Evolutionary conservation across 2,888 invertebrate genomes (phyloP).

Genomic region (Yponomeuta malinellus): DNA sequence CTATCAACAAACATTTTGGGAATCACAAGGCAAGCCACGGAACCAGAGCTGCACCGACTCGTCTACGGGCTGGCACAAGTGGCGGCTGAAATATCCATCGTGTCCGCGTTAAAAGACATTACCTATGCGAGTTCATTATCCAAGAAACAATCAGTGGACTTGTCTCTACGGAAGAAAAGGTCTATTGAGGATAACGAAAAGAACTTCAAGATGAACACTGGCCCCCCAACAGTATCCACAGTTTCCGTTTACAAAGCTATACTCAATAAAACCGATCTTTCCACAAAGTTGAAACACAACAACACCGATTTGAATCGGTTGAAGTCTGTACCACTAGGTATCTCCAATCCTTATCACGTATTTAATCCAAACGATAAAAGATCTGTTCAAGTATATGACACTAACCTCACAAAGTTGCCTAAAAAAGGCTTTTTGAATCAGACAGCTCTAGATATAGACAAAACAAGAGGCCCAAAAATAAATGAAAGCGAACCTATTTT

Average conservation of each 20-base stretch:
- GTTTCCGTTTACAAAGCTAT: conserved; percentile 44
- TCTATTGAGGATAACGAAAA: conserved; percentile 23
- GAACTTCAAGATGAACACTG: not conserved
- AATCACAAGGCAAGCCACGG: conserved; percentile 61
- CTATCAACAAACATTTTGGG: conserved; percentile 60
- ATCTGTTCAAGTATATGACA: conserved; percentile 40
- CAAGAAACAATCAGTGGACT: conserved; percentile 64
- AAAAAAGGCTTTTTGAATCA: conserved; percentile 62
- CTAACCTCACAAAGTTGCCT: conserved; percentile 16
- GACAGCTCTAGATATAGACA: conserved; percentile 55
- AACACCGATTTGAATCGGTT: conserved; percentile 17
- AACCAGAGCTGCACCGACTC: conserved; percentile 63
- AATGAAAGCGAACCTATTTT: conserved; percentile 50
- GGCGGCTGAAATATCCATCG: conserved; percentile 64
- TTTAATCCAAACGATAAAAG: conserved; percentile 41
- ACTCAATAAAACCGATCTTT: conserved; percentile 41
- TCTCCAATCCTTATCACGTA: conserved; percentile 46
- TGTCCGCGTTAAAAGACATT: conserved; percentile 63
- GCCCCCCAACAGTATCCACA: conserved; percentile 20
- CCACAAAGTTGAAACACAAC: conserved; percentile 10
- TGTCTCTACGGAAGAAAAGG: conserved; percentile 56
- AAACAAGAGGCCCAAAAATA: conserved; percentile 27
- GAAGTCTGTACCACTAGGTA: conserved; percentile 20
- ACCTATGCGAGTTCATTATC: conserved; percentile 61
- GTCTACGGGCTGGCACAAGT: conserved; percentile 69